Percentiles rank a stretch among this genome's conserved stretches.
Conservation (phyloP, 2,888 invertebrate genomes). For the Torymus auratus region DNA sequence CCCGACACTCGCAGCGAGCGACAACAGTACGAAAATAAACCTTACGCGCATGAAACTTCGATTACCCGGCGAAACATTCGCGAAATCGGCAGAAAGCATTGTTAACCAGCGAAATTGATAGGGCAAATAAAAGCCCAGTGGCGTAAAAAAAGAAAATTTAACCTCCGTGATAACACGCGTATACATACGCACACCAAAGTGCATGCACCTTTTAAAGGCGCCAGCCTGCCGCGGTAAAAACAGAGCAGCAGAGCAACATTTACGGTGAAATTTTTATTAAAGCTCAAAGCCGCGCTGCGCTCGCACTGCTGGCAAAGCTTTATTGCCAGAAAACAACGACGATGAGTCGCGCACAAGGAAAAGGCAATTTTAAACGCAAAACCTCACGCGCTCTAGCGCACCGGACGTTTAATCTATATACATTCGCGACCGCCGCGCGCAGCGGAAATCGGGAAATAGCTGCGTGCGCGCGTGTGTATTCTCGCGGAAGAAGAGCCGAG, state of each 20-base stretch:
- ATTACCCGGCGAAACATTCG: too few relatives aligned
- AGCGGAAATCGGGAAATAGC: slow-evolving; percentile 33
- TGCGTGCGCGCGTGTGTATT: background rate
- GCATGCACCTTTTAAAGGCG: background rate
- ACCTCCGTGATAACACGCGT: too few relatives aligned
- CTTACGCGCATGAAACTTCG: too few relatives aligned
- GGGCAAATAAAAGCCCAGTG: too few relatives aligned
- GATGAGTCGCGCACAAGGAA: background rate
- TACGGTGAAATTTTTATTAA: slow-evolving; percentile 35
- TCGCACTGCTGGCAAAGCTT: background rate
- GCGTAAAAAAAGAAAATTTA: too few relatives aligned
- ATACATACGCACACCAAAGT: background rate
- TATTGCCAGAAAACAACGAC: slow-evolving; percentile 10
- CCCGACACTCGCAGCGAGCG: too few relatives aligned
- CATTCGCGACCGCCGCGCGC: background rate
- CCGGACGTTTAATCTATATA: slow-evolving; percentile 3
- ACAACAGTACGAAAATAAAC: too few relatives aligned
- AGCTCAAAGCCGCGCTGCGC: slow-evolving; percentile 1
- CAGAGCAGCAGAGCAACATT: background rate
- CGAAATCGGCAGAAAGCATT: too few relatives aligned
- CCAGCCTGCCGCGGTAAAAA: background rate
- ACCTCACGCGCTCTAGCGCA: background rate
- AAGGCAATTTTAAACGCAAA: slow-evolving; percentile 24
- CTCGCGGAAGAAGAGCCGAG: background rate
- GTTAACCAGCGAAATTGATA: too few relatives aligned